Evolutionary conservation across 2,113 vertebrate genomes (phyloP).

Genomic region (Acrocephalus arundinaceus): DNA sequence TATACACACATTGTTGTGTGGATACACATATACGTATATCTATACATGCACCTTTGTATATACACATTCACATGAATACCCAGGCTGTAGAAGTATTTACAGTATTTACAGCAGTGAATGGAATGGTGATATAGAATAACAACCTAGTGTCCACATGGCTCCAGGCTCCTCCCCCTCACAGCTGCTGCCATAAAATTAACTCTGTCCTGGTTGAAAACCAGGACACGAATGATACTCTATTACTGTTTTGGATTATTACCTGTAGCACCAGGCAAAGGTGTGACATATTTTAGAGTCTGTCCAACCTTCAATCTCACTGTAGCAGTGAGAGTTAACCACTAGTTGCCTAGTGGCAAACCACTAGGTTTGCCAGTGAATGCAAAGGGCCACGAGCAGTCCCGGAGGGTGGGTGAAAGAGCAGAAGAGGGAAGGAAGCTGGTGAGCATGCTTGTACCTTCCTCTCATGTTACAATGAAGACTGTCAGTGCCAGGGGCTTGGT

Average conservation of each 20-base stretch:
- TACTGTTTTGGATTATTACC: neutral
- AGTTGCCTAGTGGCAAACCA: neutral
- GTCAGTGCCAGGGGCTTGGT: neutral
- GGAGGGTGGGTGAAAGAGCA: neutral
- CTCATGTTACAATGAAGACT: neutral
- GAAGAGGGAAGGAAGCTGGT: neutral
- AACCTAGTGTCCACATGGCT: neutral
- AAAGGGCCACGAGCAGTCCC: rapidly evolving
- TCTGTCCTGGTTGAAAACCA: neutral
- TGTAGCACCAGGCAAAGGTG: neutral
- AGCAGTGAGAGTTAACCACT: neutral
- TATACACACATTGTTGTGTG: neutral
- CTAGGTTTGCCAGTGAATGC: neutral
- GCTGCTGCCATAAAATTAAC: neutral
- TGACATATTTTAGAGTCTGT: neutral
- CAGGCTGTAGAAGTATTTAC: neutral
- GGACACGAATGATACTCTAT: neutral
- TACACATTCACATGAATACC: rapidly evolving
- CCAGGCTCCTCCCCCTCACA: neutral
- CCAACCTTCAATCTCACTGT: neutral
- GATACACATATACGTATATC: neutral
- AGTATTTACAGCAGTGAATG: neutral
- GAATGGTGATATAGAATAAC: neutral
- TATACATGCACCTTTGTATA: neutral
- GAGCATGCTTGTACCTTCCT: neutral